These are phyloP conservation scores for Meandrina meandrites DNA, from an alignment of 92 coral and sea anemone genomes.

Conservation along the genomic window DNA sequence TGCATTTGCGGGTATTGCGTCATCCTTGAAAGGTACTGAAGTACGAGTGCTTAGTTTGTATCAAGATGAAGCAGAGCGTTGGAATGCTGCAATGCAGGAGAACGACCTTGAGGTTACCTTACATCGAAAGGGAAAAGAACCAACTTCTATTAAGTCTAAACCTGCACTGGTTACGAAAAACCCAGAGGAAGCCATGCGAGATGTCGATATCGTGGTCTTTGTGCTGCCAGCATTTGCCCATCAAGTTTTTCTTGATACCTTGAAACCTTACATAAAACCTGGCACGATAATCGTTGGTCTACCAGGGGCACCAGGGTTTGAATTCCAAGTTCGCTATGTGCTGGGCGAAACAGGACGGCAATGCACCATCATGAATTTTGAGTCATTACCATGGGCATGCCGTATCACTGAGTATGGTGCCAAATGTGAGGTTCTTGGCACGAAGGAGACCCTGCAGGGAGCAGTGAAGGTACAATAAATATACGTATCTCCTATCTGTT, in stretches of 20 bases:
- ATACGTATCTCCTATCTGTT: too few species aligned
- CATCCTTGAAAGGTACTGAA: constrained; percentile 59
- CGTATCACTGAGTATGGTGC: constrained; percentile 63
- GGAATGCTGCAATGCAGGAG: constrained; percentile 51
- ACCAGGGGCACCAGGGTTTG: constrained; percentile 71
- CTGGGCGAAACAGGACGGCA: constrained; percentile 51
- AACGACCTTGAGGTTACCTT: constrained; percentile 48
- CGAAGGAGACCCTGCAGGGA: constrained; percentile 53
- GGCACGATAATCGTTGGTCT: constrained; percentile 68
- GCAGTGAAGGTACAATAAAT: constrained; percentile 25
- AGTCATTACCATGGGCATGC: constrained; percentile 79
- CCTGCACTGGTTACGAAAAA: constrained; percentile 63
- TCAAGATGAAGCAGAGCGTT: constrained; percentile 72
- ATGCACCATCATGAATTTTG: constrained; percentile 63
- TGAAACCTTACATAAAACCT: constrained; percentile 59
- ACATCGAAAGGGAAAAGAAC: constrained; percentile 39
- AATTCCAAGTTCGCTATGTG: constrained; percentile 56
- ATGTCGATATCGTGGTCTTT: constrained; percentile 67
- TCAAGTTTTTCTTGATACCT: constrained; percentile 54
- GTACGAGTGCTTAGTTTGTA: constrained; percentile 63
- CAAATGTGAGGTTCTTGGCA: constrained; percentile 62
- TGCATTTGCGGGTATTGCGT: constrained; percentile 70
- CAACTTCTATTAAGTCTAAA: constrained; percentile 38
- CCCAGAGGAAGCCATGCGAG: constrained; percentile 72
- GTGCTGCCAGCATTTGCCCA: constrained; percentile 76